Evolutionary conservation across 2,797 vertebrate species (phyloP).

Genomic region (Pteronotus mesoamericanus): DNA sequence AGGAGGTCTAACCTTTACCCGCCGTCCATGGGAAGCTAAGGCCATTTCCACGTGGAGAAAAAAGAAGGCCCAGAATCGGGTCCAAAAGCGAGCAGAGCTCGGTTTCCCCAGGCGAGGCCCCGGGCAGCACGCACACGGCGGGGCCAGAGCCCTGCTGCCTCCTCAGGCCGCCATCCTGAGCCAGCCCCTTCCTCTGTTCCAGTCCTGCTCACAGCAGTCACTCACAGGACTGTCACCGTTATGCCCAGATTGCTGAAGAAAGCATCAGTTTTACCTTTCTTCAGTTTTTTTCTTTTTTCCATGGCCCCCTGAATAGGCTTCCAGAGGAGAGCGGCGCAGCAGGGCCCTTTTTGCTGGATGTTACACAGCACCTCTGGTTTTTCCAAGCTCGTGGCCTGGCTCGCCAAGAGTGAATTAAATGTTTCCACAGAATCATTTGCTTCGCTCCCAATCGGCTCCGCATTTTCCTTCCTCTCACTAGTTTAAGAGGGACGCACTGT

Average conservation of each 20-base stretch:
- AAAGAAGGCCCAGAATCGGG: background rate
- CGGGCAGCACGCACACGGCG: background rate
- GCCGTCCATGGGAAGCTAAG: background rate
- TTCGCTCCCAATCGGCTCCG: background rate
- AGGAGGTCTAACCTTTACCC: background rate
- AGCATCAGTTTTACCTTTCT: background rate
- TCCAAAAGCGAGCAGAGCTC: background rate
- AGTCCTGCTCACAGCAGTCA: background rate
- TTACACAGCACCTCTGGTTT: background rate
- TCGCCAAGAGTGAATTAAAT: slow-evolving; percentile 28
- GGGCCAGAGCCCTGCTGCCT: background rate
- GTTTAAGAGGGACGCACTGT: background rate
- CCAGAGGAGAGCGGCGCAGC: background rate
- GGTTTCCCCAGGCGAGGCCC: background rate
- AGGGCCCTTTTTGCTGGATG: background rate
- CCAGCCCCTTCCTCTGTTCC: background rate
- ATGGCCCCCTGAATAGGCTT: background rate
- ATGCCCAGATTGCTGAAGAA: background rate
- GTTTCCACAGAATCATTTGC: background rate
- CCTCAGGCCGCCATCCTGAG: background rate
- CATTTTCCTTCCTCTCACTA: background rate
- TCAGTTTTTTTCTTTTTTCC: background rate
- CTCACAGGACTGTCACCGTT: background rate
- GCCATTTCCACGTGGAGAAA: background rate
- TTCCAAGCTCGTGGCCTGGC: background rate